These are phyloP conservation scores for Conus canariensis DNA, from an alignment of 2,888 invertebrate species.

Conservation along the genomic window DNA sequence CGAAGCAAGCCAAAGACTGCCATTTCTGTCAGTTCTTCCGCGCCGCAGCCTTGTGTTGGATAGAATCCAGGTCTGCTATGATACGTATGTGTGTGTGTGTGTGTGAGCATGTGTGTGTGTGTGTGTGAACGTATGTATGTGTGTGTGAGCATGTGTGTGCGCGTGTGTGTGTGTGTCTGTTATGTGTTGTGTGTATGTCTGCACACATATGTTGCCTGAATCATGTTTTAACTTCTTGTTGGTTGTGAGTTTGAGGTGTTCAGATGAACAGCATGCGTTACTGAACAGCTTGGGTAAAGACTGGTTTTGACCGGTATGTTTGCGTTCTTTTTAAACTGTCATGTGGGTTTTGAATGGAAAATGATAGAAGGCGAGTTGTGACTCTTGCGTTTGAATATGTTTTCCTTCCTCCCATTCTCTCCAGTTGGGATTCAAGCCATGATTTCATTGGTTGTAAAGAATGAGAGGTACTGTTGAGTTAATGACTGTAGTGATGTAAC, in stretches of 20 bases:
- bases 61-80: too few relatives aligned
- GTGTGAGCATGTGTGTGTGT: neutral
- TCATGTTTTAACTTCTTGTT: neutral
- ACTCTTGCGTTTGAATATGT: too few relatives aligned
- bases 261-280: neutral
- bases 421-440: too few relatives aligned
- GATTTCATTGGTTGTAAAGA: too few relatives aligned
- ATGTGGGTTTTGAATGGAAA: too few relatives aligned
- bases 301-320: too few relatives aligned
- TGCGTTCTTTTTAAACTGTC: too few relatives aligned
- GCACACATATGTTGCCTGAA: neutral
- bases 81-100: neutral
- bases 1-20: conserved; percentile 9
- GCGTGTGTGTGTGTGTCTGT: neutral
- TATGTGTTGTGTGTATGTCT: neutral
- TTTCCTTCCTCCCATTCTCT: too few relatives aligned
- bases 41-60: neutral
- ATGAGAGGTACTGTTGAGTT: too few relatives aligned
- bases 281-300: too few relatives aligned
- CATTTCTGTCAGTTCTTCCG: neutral
- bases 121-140: neutral
- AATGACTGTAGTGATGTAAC: too few relatives aligned
- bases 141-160: neutral
- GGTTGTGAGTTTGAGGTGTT: neutral
- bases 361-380: too few relatives aligned